phyloP scores from a whole-genome alignment of 2,888 invertebrate genomes.

The Chaetogeoica ovagalla region DNA sequence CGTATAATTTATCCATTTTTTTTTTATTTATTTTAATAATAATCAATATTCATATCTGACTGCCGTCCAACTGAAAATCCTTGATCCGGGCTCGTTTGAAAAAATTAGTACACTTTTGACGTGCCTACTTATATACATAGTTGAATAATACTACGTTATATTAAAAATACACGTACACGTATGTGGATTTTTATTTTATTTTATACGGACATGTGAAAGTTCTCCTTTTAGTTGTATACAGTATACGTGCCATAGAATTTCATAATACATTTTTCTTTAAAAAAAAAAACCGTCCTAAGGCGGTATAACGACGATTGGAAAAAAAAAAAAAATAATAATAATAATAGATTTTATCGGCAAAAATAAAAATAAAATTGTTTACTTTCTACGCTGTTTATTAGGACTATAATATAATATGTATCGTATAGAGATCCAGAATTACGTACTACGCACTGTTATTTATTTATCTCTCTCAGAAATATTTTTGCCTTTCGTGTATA shows the following conservation, averaged over 20 bases:
- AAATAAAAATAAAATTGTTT: constrained; percentile 24
- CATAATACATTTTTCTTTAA: constrained; percentile 6
- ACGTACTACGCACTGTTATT: neutral
- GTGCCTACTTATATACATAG: neutral
- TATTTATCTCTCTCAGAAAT: constrained; percentile 21
- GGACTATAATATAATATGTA: neutral
- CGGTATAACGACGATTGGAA: neutral
- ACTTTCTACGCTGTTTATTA: neutral
- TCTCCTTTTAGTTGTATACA: neutral
- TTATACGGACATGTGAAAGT: neutral
- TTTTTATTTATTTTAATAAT: too few relatives aligned
- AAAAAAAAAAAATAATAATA: neutral
- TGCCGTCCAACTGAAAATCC: too few relatives aligned
- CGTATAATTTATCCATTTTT: too few relatives aligned
- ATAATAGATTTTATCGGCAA: constrained; percentile 4
- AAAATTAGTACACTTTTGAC: too few relatives aligned
- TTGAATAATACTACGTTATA: neutral
- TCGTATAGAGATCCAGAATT: constrained; percentile 4
- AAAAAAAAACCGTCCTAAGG: neutral
- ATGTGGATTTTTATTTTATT: neutral
- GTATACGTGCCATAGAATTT: neutral
- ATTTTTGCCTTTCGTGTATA: neutral
- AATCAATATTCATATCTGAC: too few relatives aligned
- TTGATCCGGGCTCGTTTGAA: too few relatives aligned
- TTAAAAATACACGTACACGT: neutral